Evolutionary conservation across 2,888 invertebrate species (phyloP).

Genomic region (Eustalomyia histrio): DNA sequence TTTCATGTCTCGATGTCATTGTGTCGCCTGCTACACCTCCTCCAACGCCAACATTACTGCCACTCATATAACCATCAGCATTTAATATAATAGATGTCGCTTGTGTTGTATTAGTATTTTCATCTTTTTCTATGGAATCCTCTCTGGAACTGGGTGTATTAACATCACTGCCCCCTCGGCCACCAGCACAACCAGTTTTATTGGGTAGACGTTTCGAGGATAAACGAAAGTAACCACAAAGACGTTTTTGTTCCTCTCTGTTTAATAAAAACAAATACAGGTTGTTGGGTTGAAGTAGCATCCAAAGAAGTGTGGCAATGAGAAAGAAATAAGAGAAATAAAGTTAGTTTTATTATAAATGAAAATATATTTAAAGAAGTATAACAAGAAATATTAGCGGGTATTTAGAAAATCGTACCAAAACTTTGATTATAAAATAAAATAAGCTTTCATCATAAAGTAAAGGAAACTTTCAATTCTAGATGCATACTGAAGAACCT

Average conservation of each 20-base stretch:
- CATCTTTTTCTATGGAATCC: constrained; percentile 76
- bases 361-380: no score
- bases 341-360: constrained; percentile 5
- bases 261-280: constrained; percentile 17
- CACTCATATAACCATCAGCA: constrained; percentile 59
- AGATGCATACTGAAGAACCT: no score
- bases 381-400: no score
- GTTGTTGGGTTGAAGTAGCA: constrained; percentile 6
- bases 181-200: constrained; percentile 73
- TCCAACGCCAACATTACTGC: background rate
- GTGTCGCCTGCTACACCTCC: constrained; percentile 18
- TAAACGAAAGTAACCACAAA: constrained; percentile 82
- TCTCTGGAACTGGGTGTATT: constrained; percentile 75
- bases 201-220: constrained; percentile 78
- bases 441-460: no score
- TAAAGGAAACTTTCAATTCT: no score
- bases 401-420: no score
- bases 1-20: constrained; percentile 43
- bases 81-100: constrained; percentile 72
- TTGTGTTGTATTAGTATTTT: constrained; percentile 73
- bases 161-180: constrained; percentile 65
- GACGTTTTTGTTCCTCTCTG: constrained; percentile 82
- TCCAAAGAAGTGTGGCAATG: constrained; percentile 13
- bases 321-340: constrained; percentile 4
- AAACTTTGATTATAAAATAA: no score